Conservation (phyloP, 1,140 invertebrate genomes). For the Dryas iulia region DNA sequence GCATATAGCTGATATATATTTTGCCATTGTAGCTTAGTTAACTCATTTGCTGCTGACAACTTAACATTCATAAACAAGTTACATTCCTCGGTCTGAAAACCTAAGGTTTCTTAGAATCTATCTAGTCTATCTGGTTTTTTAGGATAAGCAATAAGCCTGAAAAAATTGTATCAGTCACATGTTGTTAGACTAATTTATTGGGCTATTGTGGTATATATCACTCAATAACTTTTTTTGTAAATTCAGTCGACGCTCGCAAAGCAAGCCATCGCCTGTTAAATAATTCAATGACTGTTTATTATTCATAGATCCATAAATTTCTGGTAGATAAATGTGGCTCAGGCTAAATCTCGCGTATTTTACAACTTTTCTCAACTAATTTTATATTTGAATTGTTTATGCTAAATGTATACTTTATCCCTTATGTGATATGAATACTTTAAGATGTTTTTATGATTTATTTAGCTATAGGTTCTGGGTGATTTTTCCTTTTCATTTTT, state of each 20-base stretch:
- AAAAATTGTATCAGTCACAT: no score
- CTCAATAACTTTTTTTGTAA: constrained; percentile 12
- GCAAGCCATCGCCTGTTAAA: constrained; percentile 18
- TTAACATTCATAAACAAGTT: no score
- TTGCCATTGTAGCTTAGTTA: no score
- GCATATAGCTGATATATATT: no score
- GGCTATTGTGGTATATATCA: neutral
- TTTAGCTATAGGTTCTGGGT: neutral
- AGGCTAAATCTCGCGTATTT: constrained; percentile 13
- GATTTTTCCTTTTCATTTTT: no score
- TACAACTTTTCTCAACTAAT: constrained; percentile 7
- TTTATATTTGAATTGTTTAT: neutral
- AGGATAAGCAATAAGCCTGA: no score
- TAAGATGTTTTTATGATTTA: neutral
- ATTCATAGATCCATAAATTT: constrained; percentile 27
- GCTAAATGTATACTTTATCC: neutral
- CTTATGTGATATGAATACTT: neutral
- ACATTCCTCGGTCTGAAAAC: no score
- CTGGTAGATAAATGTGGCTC: constrained; percentile 18
- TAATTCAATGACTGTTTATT: constrained; percentile 26
- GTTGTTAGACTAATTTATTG: no score
- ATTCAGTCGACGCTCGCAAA: constrained; percentile 14
- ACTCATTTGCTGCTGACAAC: no score
- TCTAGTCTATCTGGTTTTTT: no score
- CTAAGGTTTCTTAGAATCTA: no score